phyloP scores from a whole-genome alignment of 2,797 vertebrate species.

The Basileuterus tristriatus region DNA sequence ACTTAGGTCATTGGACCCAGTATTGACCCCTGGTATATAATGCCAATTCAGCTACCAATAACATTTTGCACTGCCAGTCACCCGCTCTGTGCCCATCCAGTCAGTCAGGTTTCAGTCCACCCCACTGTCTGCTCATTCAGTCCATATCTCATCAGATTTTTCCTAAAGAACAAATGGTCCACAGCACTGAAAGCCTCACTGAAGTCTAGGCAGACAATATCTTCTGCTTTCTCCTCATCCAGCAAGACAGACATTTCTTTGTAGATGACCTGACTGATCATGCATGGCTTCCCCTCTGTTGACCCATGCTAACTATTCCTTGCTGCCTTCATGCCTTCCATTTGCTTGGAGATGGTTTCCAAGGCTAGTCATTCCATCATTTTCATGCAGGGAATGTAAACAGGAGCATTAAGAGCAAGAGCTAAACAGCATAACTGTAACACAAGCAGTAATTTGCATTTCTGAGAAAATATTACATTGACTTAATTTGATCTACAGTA shows the following conservation, averaged over 20 bases:
- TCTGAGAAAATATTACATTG: neutral
- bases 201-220: neutral
- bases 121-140: neutral
- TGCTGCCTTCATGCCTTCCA: rapidly evolving
- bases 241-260: neutral
- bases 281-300: neutral
- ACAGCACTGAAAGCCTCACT: neutral
- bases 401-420: neutral
- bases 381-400: neutral
- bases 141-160: neutral
- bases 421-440: neutral
- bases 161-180: neutral
- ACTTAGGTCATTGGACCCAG: neutral
- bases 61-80: neutral
- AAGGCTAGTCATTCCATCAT: neutral
- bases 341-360: neutral
- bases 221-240: neutral
- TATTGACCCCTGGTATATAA: neutral
- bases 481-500: neutral
- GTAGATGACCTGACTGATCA: neutral
- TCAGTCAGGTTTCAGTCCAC: neutral
- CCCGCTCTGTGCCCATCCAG: neutral
- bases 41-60: neutral
- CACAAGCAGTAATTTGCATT: neutral
- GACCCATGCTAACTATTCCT: neutral